Evolutionary conservation across 2,113 vertebrate species (phyloP), one percentile per base, ranked within the genome.

Genomic region (Albula glossodonta): DNA sequence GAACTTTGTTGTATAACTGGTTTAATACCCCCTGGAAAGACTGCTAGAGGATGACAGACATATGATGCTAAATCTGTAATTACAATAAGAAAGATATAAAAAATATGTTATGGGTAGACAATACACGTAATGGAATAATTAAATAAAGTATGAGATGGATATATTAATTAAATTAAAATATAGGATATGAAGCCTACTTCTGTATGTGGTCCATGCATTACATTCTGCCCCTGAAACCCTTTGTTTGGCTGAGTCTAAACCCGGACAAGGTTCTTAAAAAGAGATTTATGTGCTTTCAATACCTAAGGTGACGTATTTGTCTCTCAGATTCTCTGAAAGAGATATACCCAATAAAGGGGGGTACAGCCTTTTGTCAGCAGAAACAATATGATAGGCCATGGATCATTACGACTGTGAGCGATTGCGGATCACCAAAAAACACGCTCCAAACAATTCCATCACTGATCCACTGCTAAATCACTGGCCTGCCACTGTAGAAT

Each of bases 241-340:
- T 93, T 94, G 92, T 94, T 89, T 89, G 89, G 89, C 87, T 88
- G 86, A 91, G 91, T 92, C 87, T 89, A 88, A 92, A 88, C 86
- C 85, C 78, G 87, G 93, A 93, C 90, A 93, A 90, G 90, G 87
- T 88, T 90, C 92, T 93, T 93, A 93, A 93, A 93, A 92, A 78
- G 90, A 95, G 94, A 96, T 93, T 93, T 93, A 96, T 94, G 93
- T 88, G 89, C 88, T 83, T 93, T 94, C 95, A 92, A 95, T 95
- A 91, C 88, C 48, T 6, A 66, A 83, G 86, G 89, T 94, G 93
- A 95, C 94, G 90, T 88, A 94, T 94, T 91, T 88, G 88, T 90
- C 90, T 89, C 88, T 88, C 85, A 90, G 93, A 94, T 94, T 91
- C 90, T 80, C 89, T 95, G 92, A 94, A 94, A 94, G 92, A 95